These are phyloP conservation scores for Pangasius krempfi DNA, from an alignment of 2,797 vertebrate genomes.

Conservation along the genomic window DNA sequence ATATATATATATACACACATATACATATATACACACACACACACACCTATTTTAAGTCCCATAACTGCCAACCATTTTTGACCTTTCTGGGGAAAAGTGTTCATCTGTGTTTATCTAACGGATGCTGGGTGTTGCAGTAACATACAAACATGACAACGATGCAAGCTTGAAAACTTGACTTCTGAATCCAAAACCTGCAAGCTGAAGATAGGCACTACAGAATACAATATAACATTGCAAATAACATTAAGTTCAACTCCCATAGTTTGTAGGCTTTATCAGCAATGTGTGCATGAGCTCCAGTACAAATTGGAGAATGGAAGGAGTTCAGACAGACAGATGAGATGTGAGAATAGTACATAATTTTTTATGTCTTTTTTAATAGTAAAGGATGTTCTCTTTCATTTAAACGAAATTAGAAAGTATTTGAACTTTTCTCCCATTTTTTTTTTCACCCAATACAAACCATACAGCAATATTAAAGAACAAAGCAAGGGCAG, in stretches of 20 bases:
- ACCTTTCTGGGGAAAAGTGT: neutral
- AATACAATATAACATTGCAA: neutral
- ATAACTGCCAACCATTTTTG: too few relatives aligned
- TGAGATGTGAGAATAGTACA: neutral
- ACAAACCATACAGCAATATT: neutral
- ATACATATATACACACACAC: too few relatives aligned
- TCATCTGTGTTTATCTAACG: neutral
- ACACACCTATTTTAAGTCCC: too few relatives aligned
- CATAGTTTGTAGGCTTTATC: neutral
- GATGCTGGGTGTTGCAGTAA: neutral
- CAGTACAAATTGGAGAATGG: neutral
- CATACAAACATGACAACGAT: neutral
- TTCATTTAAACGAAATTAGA: neutral
- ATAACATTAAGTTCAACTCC: neutral
- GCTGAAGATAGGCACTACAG: neutral
- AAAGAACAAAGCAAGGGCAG: too few relatives aligned
- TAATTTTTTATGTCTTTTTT: too few relatives aligned
- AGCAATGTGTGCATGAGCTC: neutral
- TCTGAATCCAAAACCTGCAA: neutral
- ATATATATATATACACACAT: too few relatives aligned
- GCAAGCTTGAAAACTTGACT: neutral
- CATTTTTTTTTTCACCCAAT: neutral
- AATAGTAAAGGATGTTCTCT: neutral
- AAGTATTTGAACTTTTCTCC: neutral
- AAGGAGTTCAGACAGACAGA: neutral